These are phyloP conservation scores for Rhopilema esculentum DNA, from an alignment of 30 jellyfish, hydroid and myxozoan species.

Conservation along the genomic window DNA sequence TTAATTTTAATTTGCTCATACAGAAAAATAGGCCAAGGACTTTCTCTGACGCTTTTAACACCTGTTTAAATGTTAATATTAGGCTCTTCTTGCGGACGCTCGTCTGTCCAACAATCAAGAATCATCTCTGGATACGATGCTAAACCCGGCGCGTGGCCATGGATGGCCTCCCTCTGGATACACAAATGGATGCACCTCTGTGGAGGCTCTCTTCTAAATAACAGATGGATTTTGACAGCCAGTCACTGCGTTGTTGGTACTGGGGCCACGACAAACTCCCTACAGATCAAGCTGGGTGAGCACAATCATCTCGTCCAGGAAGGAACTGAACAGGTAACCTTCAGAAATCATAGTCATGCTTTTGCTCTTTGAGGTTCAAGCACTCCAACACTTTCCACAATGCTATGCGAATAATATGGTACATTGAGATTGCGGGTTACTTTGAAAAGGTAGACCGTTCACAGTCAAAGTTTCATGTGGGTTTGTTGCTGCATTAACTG, in stretches of 20 bases:
- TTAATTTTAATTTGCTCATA: too few species aligned
- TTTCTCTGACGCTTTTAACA: too few species aligned
- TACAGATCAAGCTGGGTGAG: conserved; percentile 69
- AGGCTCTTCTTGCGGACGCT: conserved; percentile 54
- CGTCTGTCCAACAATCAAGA: conserved; percentile 68
- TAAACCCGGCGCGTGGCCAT: conserved; percentile 85
- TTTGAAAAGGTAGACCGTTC: too few species aligned
- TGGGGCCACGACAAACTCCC: conserved; percentile 46
- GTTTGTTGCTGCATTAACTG: too few species aligned
- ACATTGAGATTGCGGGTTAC: too few species aligned
- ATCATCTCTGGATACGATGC: conserved; percentile 72
- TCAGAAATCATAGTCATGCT: background rate
- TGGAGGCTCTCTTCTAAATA: conserved; percentile 71
- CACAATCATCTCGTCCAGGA: conserved; percentile 52
- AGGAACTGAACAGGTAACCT: conserved; percentile 53
- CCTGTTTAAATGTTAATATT: too few species aligned
- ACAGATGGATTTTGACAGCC: conserved; percentile 75
- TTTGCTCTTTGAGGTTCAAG: too few species aligned
- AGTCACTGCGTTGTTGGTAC: conserved; percentile 78
- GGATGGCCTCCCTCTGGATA: conserved; percentile 79
- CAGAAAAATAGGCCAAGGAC: too few species aligned
- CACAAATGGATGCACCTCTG: conserved; percentile 60
- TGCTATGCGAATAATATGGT: background rate
- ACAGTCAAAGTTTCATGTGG: too few species aligned
- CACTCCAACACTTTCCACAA: background rate